Percentiles rank a stretch among this genome's conserved stretches.
Conservation (phyloP, 2,113 vertebrate genomes). For the Cranoglanis bouderius region DNA sequence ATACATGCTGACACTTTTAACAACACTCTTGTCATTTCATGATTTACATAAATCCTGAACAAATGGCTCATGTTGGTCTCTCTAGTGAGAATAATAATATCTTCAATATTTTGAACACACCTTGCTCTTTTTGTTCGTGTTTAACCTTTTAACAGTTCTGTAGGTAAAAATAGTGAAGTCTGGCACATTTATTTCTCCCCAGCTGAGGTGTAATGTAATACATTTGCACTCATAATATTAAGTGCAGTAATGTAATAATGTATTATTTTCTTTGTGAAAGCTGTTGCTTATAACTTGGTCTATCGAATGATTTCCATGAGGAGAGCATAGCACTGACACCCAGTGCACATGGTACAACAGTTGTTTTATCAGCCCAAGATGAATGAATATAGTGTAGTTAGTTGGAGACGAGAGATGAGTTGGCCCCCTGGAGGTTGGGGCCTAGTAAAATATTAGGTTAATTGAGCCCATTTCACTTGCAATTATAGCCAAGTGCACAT, state of each 20-base stretch:
- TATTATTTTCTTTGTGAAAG: not conserved
- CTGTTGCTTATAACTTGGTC: slow-evolving; percentile 7
- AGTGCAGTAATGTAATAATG: not conserved
- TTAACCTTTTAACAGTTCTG: not conserved
- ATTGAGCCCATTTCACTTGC: slow-evolving; percentile 67
- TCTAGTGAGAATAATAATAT: not conserved
- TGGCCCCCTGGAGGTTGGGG: slow-evolving; percentile 58
- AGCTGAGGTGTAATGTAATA: slow-evolving; percentile 22
- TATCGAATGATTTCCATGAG: slow-evolving; percentile 30
- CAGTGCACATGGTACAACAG: not conserved
- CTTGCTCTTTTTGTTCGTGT: not conserved
- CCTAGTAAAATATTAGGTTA: slow-evolving; percentile 71
- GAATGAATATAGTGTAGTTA: slow-evolving; percentile 42
- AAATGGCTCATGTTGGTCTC: not conserved
- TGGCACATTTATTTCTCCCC: slow-evolving; percentile 3
- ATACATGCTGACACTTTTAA: not conserved
- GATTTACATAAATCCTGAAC: slow-evolving; percentile 10
- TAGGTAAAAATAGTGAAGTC: slow-evolving; percentile 14
- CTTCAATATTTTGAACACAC: slow-evolving; percentile 8
- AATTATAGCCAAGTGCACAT: slow-evolving; percentile 59
- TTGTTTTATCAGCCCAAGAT: slow-evolving; percentile 40
- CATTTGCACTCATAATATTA: slow-evolving; percentile 27
- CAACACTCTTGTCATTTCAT: not conserved
- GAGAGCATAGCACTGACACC: not conserved
- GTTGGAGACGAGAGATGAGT: slow-evolving; percentile 45